Evolutionary conservation across 2,797 vertebrate genomes (phyloP).

Genomic region (Lacerta agilis): DNA sequence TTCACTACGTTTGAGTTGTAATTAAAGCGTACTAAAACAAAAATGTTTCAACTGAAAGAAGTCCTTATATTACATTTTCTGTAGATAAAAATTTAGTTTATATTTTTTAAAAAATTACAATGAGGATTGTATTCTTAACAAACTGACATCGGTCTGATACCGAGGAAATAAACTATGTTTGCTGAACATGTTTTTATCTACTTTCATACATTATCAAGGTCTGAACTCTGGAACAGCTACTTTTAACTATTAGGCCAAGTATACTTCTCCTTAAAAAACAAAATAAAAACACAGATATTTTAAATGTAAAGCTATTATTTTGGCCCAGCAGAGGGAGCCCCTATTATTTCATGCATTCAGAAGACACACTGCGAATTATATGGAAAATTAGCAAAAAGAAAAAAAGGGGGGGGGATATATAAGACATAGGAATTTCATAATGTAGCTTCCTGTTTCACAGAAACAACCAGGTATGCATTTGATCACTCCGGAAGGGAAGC

Average conservation of each 20-base stretch:
- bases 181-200: background rate
- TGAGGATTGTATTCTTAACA: conserved; percentile 5
- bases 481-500: background rate
- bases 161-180: background rate
- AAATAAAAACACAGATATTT: background rate
- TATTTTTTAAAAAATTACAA: background rate
- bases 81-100: background rate
- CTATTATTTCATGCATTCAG: conserved; percentile 61
- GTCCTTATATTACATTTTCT: background rate
- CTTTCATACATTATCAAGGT: background rate
- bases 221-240: rapidly evolving
- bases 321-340: conserved; percentile 72
- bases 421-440: background rate
- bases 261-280: background rate
- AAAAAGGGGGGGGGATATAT: background rate
- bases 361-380: conserved; percentile 16
- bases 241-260: conserved; percentile 17
- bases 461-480: background rate
- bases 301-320: conserved; percentile 53
- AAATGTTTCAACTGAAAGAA: background rate
- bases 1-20: background rate
- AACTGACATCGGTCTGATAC: background rate
- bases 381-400: conserved; percentile 21
- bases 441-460: background rate
- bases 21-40: background rate